phyloP scores from a whole-genome alignment of 2,888 invertebrate species.

The Chirona hameri region DNA sequence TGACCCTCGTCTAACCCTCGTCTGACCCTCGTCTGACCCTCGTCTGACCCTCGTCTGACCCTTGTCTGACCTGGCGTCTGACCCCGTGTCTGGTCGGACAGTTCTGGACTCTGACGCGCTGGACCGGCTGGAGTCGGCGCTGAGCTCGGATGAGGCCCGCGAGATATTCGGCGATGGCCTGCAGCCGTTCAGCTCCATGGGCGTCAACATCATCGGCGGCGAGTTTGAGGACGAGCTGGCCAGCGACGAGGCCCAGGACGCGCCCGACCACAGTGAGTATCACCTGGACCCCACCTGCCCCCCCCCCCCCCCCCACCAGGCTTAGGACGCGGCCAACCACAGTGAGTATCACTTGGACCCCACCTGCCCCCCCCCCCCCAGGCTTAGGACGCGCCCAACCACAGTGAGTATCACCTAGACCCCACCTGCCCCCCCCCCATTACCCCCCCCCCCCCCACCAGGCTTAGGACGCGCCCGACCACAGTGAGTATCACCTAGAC shows the following conservation, averaged over 20 bases:
- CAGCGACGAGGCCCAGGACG: background rate
- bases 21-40: background rate
- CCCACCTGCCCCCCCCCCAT: no score
- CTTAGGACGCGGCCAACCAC: background rate
- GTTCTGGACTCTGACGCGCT: slow-evolving; percentile 53
- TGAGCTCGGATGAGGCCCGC: slow-evolving; percentile 54
- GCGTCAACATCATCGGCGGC: background rate
- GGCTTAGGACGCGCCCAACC: background rate
- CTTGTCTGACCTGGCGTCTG: background rate
- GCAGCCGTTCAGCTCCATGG: slow-evolving; percentile 52
- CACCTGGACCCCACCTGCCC: no score
- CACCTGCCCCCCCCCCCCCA: background rate
- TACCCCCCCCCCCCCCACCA: background rate
- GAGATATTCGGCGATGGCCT: slow-evolving; percentile 43
- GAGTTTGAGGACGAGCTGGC: slow-evolving; percentile 2
- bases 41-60: background rate
- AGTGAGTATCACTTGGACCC: background rate
- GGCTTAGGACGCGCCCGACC: background rate
- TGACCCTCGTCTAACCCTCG: background rate
- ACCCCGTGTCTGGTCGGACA: background rate
- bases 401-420: background rate
- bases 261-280: slow-evolving; percentile 27
- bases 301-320: background rate
- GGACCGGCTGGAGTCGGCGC: slow-evolving; percentile 52
- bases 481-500: background rate